Percentiles rank a stretch among this genome's conserved stretches.
phyloP scores from a whole-genome alignment of 2,797 vertebrate species.

The Toxotes lorentzi region DNA sequence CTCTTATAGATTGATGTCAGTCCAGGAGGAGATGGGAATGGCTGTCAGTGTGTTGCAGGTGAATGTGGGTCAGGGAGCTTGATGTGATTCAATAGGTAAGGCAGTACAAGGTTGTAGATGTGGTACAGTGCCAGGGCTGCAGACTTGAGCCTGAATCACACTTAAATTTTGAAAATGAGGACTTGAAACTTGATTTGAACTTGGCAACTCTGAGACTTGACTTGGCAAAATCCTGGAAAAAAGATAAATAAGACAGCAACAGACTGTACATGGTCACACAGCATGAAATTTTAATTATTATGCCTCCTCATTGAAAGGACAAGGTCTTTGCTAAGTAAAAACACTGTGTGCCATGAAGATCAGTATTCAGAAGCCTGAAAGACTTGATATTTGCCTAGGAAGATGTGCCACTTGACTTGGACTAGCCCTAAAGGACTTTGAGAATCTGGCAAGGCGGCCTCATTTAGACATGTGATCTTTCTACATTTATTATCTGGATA shows the following conservation, averaged over 20 bases:
- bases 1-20: constrained; percentile 50
- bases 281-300: neutral
- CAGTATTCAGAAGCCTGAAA: neutral
- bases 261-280: neutral
- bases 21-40: constrained; percentile 25
- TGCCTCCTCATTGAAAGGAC: neutral
- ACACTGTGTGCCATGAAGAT: neutral
- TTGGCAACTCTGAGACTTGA: neutral
- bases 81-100: constrained; percentile 29
- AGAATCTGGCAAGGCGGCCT: neutral
- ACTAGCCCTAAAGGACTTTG: neutral
- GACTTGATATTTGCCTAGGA: neutral
- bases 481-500: neutral
- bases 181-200: neutral
- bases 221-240: neutral
- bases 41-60: constrained; percentile 54
- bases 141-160: constrained; percentile 1
- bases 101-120: constrained; percentile 47
- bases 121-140: constrained; percentile 34
- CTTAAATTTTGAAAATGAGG: neutral
- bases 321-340: neutral
- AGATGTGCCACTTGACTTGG: neutral
- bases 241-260: constrained; percentile 1
- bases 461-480: neutral
- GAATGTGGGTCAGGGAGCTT: constrained; percentile 56